phyloP scores from a whole-genome alignment of 2,797 vertebrate species.

The Schizopygopsis pylzovi region DNA sequence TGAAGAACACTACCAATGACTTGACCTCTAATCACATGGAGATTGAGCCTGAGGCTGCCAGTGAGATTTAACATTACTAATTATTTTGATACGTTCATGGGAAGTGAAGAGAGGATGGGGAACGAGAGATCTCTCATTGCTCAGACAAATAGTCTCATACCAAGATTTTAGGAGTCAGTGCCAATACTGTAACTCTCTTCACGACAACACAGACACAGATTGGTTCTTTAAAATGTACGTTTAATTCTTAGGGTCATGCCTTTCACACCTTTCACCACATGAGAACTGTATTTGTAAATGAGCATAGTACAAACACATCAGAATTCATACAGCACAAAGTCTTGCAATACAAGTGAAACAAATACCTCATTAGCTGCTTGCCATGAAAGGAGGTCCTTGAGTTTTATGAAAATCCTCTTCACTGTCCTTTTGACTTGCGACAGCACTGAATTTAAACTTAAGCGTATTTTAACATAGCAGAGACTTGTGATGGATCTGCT shows the following conservation, averaged over 20 bases:
- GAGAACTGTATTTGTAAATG: neutral
- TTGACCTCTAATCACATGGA: neutral
- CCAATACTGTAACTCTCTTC: neutral
- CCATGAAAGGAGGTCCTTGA: neutral
- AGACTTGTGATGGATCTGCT: too few species aligned
- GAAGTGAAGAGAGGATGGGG: too few species aligned
- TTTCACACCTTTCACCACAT: too few species aligned
- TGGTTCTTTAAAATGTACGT: neutral
- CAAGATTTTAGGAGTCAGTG: too few species aligned
- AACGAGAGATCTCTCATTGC: too few species aligned
- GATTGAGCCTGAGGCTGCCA: neutral
- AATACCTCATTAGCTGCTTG: neutral
- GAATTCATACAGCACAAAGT: neutral
- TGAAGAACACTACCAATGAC: neutral
- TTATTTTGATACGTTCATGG: too few species aligned
- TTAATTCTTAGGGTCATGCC: neutral
- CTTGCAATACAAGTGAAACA: neutral
- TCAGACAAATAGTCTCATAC: too few species aligned
- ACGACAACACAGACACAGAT: neutral
- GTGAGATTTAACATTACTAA: neutral
- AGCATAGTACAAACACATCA: neutral
- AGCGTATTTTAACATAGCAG: too few species aligned
- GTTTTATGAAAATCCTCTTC: too few species aligned
- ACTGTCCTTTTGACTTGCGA: too few species aligned
- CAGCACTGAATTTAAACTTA: too few species aligned